phyloP scores from a whole-genome alignment of 2,888 invertebrate genomes.

The Pammene fasciana region DNA sequence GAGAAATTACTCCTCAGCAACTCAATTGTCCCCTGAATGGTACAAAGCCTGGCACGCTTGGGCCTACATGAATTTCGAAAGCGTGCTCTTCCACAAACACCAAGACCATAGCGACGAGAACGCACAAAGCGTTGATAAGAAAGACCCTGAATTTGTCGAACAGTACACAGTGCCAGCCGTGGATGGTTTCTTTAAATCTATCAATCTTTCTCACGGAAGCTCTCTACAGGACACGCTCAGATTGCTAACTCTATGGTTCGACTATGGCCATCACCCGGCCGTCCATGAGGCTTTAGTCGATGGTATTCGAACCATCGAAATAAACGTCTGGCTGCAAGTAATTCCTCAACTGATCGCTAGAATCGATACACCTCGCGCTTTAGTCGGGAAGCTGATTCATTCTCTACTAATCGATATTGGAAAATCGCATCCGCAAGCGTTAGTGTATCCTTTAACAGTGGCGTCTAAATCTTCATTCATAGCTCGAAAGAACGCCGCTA shows the following conservation, averaged over 20 bases:
- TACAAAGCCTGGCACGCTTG: slow-evolving; percentile 99
- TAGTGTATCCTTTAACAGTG: slow-evolving; percentile 98
- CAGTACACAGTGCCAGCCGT: slow-evolving; percentile 96
- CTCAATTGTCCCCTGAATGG: slow-evolving; percentile 93
- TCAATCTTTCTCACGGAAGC: slow-evolving; percentile 94
- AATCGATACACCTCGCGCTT: slow-evolving; percentile 95
- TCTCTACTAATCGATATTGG: slow-evolving; percentile 98
- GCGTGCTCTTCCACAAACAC: slow-evolving; percentile 87
- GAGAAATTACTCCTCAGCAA: slow-evolving; percentile 92
- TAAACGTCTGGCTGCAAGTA: slow-evolving; percentile 99
- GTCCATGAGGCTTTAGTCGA: slow-evolving; percentile 97
- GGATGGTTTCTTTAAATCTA: slow-evolving; percentile 97
- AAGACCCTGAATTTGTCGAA: slow-evolving; percentile 83
- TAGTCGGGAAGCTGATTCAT: slow-evolving; percentile 96
- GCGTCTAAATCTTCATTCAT: slow-evolving; percentile 96
- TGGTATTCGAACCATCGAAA: slow-evolving; percentile 96
- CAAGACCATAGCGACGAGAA: slow-evolving; percentile 66
- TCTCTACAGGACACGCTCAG: slow-evolving; percentile 98
- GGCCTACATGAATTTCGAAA: slow-evolving; percentile 99
- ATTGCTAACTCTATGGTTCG: slow-evolving; percentile 98
- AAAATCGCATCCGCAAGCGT: slow-evolving; percentile 98
- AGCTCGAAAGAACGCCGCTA: slow-evolving; percentile 94
- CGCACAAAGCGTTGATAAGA: slow-evolving; percentile 53
- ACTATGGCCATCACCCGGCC: slow-evolving; percentile 96
- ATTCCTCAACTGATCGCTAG: slow-evolving; percentile 99